Evolutionary conservation across 2,888 invertebrate species (phyloP).

Genomic region (Prosopocoilus inquinatus): DNA sequence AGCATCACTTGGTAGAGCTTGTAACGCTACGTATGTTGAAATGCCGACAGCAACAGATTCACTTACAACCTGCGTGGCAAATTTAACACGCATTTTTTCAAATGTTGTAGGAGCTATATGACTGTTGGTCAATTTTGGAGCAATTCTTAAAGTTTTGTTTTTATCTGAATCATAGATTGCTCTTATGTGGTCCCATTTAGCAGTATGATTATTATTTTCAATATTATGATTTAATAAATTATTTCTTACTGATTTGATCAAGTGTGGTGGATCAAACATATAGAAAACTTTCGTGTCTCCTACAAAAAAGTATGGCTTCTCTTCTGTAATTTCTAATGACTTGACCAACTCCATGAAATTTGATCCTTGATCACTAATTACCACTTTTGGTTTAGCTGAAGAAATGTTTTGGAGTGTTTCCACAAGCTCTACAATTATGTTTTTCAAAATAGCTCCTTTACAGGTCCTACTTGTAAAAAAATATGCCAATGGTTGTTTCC

Average conservation of each 20-base stretch:
- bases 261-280: constrained; percentile 26
- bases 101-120: constrained; percentile 28
- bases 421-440: constrained; percentile 5
- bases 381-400: no score
- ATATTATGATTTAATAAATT: constrained; percentile 24
- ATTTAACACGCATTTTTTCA: constrained; percentile 29
- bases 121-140: constrained; percentile 25
- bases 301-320: constrained; percentile 22
- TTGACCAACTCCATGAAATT: constrained; percentile 6
- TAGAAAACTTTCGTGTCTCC: constrained; percentile 23
- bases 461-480: constrained; percentile 9
- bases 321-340: constrained; percentile 16
- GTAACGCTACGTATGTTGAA: constrained; percentile 22
- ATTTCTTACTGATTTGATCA: constrained; percentile 24
- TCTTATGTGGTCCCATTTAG: constrained; percentile 20
- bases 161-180: constrained; percentile 26
- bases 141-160: constrained; percentile 11
- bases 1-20: constrained; percentile 20
- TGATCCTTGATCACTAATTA: neutral
- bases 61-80: constrained; percentile 28
- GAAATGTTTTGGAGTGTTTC: no score
- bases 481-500: constrained; percentile 22
- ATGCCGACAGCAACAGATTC: constrained; percentile 26
- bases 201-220: constrained; percentile 11
- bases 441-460: constrained; percentile 3